Evolutionary conservation across 53 echinoderm and acorn worm species (phyloP), one percentile per base, ranked within the genome.

Genomic region (Holothuria scabra): DNA sequence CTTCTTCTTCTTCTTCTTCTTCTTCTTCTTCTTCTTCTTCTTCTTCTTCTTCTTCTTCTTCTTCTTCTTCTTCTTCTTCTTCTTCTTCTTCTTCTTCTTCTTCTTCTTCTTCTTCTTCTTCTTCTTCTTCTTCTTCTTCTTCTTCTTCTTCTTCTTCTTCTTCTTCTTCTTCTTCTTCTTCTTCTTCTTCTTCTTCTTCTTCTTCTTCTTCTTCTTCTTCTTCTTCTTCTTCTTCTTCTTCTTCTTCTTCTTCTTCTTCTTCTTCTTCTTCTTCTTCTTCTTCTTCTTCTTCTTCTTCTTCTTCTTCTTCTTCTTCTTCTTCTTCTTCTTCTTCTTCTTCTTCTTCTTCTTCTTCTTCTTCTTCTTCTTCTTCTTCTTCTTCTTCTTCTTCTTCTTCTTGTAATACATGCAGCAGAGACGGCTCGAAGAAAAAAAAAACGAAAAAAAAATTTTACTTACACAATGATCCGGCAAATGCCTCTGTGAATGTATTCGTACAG

Each of bases 311-410:
- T 21, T 58, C 59, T 21, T 16, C 59, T 58, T 21, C 14, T 21
- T 14, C 59, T 21, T 16, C 59, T 58, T 58, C 59, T 58, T 58
- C 59, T 58, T 58, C 59, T 58, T 58, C 59, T 58, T 58, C 59
- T 58, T 58, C 59, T 58, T 58, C 59, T 58, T 58, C 59, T 58
- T 58, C 59, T 58, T 58, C 59, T 58, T 58, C 59, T 58, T 58
- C 59, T 58, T 58, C 59, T 58, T 58, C 59, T 58, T 58, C 59
- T 58, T 58, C 59, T 58, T 58, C 59, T 58, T 58, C 59, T 58
- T 58, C 59, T 58, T 21, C 59, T 58, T 58, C 59, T 58, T 58
- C 59, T 58, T 58, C 59, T 58, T 58, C 59, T 58, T 21, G 14
- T 58, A 14, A 14, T 58, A 14, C 59, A n/a, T n/a, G n/a, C n/a